Conservation (phyloP, 2,888 invertebrate genomes). For the Nomada flava region DNA sequence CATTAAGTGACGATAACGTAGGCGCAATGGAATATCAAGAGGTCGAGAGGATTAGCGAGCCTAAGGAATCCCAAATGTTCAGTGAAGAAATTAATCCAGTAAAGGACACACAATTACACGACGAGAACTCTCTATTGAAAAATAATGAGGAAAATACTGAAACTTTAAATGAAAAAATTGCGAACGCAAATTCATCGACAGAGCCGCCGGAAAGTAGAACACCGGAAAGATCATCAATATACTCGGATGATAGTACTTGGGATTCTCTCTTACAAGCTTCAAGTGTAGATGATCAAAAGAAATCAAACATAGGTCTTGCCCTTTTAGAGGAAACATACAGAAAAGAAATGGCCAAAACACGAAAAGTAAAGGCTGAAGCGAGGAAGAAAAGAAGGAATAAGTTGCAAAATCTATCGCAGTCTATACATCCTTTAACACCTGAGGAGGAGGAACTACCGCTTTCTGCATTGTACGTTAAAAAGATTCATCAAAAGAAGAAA, state of each 20-base stretch:
- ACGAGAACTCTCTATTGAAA: neutral
- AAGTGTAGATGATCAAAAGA: slow-evolving; percentile 47
- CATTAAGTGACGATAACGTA: neutral
- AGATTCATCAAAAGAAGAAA: slow-evolving; percentile 47
- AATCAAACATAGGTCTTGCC: slow-evolving; percentile 72
- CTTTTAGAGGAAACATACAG: slow-evolving; percentile 78
- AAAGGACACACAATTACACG: neutral
- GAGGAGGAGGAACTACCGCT: slow-evolving; percentile 70
- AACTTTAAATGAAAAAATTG: neutral
- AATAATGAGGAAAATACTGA: neutral
- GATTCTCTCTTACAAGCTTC: slow-evolving; percentile 67
- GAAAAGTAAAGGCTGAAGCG: slow-evolving; percentile 54
- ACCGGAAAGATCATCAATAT: slow-evolving; percentile 68
- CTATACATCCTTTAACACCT: slow-evolving; percentile 38
- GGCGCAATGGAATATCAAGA: neutral
- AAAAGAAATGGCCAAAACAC: slow-evolving; percentile 71
- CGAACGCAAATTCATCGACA: neutral
- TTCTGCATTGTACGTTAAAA: slow-evolving; percentile 54
- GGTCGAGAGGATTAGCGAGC: neutral
- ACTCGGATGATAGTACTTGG: slow-evolving; percentile 81
- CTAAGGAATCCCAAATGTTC: neutral
- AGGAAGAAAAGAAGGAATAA: slow-evolving; percentile 65
- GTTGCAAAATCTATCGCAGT: slow-evolving; percentile 23
- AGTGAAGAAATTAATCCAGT: neutral
- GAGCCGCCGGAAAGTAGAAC: slow-evolving; percentile 23